These are phyloP conservation scores for Centruroides vittatus DNA, from an alignment of 1,140 invertebrate genomes.

Conservation along the genomic window DNA sequence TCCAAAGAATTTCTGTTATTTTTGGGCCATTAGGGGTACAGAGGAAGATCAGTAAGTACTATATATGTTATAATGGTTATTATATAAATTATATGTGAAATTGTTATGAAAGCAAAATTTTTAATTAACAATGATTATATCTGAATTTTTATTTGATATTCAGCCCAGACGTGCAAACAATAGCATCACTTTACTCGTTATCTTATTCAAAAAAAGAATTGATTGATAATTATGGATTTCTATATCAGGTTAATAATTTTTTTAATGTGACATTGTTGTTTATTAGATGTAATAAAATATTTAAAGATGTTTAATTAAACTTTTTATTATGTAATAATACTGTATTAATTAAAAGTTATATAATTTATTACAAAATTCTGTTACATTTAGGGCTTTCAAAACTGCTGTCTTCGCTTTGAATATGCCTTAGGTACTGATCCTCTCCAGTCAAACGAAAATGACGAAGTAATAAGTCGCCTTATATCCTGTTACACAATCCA, in stretches of 20 bases:
- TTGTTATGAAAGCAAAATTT: too few species aligned
- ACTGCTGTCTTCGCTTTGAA: slow-evolving; percentile 24
- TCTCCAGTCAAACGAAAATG: not conserved
- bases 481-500: slow-evolving; percentile 13
- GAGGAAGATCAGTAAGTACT: slow-evolving; percentile 2
- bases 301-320: too few species aligned
- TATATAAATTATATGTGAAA: too few species aligned
- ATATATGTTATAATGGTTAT: not conserved
- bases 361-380: not conserved
- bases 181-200: slow-evolving; percentile 27
- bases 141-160: not conserved
- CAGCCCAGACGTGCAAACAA: slow-evolving; percentile 13
- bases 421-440: slow-evolving; percentile 22
- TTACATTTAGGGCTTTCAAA: slow-evolving; percentile 21
- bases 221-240: slow-evolving; percentile 29
- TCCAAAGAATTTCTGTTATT: slow-evolving; percentile 56
- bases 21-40: slow-evolving; percentile 42
- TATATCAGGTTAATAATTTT: slow-evolving; percentile 27
- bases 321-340: too few species aligned
- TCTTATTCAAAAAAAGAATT: slow-evolving; percentile 29
- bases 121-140: not conserved
- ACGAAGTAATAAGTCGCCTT: slow-evolving; percentile 3
- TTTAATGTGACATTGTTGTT: not conserved
- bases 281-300: too few species aligned
- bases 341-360: too few species aligned